Conservation (phyloP, 2,888 invertebrate genomes). For the Hipparchia semele region DNA sequence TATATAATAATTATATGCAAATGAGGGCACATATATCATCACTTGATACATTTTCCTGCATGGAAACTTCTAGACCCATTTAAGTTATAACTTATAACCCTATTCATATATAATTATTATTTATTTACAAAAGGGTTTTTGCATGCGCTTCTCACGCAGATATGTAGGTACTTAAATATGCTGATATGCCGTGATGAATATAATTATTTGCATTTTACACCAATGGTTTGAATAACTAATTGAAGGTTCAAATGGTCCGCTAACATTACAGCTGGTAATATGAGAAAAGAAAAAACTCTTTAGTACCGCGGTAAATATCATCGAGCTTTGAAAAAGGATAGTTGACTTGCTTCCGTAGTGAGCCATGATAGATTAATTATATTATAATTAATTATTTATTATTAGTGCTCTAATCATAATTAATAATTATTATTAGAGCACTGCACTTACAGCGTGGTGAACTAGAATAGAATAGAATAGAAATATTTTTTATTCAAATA, state of each 20-base stretch:
- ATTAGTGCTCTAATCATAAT: too few relatives aligned
- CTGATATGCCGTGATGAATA: slow-evolving; percentile 1
- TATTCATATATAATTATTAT: neutral
- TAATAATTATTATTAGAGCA: too few relatives aligned
- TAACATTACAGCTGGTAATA: neutral
- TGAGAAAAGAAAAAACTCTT: neutral
- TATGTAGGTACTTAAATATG: neutral
- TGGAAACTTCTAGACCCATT: neutral
- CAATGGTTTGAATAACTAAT: neutral
- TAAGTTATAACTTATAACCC: neutral
- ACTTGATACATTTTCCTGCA: neutral
- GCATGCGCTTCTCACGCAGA: neutral
- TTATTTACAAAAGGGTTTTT: neutral
- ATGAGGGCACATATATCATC: neutral
- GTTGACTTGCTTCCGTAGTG: too few relatives aligned
- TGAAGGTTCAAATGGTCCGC: neutral
- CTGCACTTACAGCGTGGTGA: too few relatives aligned
- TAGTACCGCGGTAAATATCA: too few relatives aligned
- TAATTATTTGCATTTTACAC: neutral
- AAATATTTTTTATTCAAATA: too few relatives aligned
- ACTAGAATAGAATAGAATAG: too few relatives aligned
- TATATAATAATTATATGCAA: neutral
- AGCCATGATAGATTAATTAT: too few relatives aligned
- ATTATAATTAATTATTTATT: too few relatives aligned
- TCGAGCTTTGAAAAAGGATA: too few relatives aligned